Evolutionary conservation across 2,113 vertebrate species (phyloP).

Genomic region (Silurus glanis): DNA sequence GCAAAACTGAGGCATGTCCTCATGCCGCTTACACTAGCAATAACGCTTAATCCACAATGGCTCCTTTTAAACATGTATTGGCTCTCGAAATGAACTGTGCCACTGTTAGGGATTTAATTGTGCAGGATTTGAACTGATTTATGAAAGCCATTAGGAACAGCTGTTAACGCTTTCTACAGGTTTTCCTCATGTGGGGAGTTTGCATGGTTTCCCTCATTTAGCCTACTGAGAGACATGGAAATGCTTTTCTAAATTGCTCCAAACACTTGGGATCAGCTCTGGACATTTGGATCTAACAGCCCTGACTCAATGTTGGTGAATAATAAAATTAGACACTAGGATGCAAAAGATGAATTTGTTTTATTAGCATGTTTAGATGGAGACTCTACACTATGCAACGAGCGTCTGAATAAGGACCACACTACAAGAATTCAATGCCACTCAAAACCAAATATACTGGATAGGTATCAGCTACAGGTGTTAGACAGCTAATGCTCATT

Average conservation of each 20-base stretch:
- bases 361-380: neutral
- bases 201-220: neutral
- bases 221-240: neutral
- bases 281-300: neutral
- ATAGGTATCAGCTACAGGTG: neutral
- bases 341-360: neutral
- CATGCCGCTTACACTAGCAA: neutral
- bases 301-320: too few relatives aligned
- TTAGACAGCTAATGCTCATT: too few relatives aligned
- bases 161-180: neutral
- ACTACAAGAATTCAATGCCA: neutral
- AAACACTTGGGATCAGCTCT: neutral
- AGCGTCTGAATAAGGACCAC: neutral
- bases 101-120: neutral
- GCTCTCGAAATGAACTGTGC: constrained; percentile 12
- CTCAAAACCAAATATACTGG: neutral
- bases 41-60: constrained; percentile 15
- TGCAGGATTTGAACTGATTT: neutral
- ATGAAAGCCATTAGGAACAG: neutral
- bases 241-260: neutral
- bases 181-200: neutral
- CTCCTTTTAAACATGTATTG: neutral
- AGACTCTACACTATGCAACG: neutral
- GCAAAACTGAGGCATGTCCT: neutral
- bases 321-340: neutral